Evolutionary conservation across 2,113 vertebrate genomes (phyloP).

Genomic region (Corythoichthys intestinalis): DNA sequence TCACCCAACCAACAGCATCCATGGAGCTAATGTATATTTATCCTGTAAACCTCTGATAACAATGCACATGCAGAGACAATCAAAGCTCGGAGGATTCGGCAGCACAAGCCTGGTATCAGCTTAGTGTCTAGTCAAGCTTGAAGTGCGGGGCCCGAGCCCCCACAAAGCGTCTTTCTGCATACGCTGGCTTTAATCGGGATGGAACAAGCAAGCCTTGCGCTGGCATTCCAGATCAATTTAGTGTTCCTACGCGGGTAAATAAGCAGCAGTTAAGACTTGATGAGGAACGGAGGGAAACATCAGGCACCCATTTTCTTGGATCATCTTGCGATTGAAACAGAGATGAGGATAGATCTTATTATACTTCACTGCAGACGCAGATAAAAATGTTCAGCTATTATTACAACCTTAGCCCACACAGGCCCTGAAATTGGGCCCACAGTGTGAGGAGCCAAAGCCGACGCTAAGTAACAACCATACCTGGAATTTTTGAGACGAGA

Average conservation of each 20-base stretch:
- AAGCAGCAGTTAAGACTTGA: conserved; percentile 60
- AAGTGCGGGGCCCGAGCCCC: conserved; percentile 53
- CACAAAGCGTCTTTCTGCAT: conserved; percentile 71
- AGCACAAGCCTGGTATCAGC: conserved; percentile 76
- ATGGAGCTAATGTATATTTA: conserved; percentile 68
- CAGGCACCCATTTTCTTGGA: not conserved
- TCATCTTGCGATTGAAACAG: not conserved
- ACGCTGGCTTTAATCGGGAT: conserved; percentile 62
- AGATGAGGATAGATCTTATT: not conserved
- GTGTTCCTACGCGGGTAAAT: conserved; percentile 55
- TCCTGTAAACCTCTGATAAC: conserved; percentile 73
- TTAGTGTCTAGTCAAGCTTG: conserved; percentile 74
- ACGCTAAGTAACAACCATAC: conserved; percentile 68
- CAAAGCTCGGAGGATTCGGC: conserved; percentile 51
- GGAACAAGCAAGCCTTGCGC: conserved; percentile 65
- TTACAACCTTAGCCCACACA: too few relatives aligned
- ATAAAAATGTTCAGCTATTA: not conserved
- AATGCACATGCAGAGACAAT: conserved; percentile 76
- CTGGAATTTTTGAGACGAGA: conserved; percentile 46
- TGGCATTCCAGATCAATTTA: conserved; percentile 59
- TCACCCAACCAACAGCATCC: conserved; percentile 63
- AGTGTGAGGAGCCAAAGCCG: conserved; percentile 58
- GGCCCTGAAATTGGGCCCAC: too few relatives aligned
- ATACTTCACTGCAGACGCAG: not conserved
- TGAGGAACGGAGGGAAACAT: conserved; percentile 53